These are phyloP conservation scores for Gallinago nigripennis DNA, from an alignment of 2,797 vertebrate species.

Conservation along the genomic window DNA sequence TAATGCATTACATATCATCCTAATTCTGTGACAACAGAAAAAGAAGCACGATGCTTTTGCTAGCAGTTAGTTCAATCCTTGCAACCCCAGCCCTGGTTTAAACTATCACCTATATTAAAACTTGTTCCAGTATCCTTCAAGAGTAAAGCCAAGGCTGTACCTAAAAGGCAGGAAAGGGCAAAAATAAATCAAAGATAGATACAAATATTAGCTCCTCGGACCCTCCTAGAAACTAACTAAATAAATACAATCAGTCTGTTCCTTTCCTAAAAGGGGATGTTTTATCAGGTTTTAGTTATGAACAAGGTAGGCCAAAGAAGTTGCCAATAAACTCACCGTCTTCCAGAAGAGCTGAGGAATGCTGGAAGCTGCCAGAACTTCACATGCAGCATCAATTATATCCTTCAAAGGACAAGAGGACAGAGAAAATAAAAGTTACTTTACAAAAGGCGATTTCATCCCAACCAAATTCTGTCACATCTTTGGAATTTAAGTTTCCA, in stretches of 20 bases:
- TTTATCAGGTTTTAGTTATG: background rate
- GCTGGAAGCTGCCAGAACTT: constrained; percentile 91
- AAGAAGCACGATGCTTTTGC: constrained; percentile 43
- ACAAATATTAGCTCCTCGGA: background rate
- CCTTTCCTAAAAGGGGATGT: background rate
- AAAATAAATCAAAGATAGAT: constrained; percentile 19
- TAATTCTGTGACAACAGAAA: constrained; percentile 33
- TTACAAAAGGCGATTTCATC: background rate
- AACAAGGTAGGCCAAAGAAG: background rate
- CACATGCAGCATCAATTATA: constrained; percentile 92
- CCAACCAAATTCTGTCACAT: background rate
- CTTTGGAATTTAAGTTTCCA: background rate
- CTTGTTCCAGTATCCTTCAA: constrained; percentile 62
- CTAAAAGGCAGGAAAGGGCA: constrained; percentile 63
- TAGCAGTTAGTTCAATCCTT: constrained; percentile 58
- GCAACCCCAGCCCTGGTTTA: constrained; percentile 42
- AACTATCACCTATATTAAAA: constrained; percentile 67
- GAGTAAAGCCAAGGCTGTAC: constrained; percentile 53
- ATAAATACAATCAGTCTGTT: background rate
- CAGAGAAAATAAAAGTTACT: background rate
- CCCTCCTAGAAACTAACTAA: background rate
- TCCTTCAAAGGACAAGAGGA: constrained; percentile 69
- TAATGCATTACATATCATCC: constrained; percentile 21
- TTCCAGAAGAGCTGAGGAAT: constrained; percentile 97
- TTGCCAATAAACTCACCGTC: constrained; percentile 81